Percentiles rank a stretch among this genome's conserved stretches.
These are phyloP conservation scores for Nerophis ophidion DNA, from an alignment of 2,113 vertebrate species.

Conservation along the genomic window DNA sequence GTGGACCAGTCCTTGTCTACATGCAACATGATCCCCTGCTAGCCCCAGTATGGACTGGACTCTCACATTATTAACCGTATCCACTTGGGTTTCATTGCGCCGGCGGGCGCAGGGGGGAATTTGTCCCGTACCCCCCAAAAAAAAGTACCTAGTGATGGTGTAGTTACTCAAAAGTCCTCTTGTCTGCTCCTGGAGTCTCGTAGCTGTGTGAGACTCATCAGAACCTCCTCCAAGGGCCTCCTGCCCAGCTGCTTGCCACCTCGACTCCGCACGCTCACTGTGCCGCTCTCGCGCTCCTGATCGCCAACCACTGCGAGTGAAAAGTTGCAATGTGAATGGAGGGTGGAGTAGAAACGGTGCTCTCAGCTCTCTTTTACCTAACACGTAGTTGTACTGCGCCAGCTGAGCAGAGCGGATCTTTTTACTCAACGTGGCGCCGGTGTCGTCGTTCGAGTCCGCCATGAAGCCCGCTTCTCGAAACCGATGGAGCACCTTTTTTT, in stretches of 20 bases:
- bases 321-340: constrained; percentile 5
- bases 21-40: too few relatives aligned
- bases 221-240: constrained; percentile 55
- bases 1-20: too few relatives aligned
- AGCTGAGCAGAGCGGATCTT: constrained; percentile 85
- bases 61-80: too few relatives aligned
- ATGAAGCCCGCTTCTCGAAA: constrained; percentile 74
- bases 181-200: constrained; percentile 68
- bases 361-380: constrained; percentile 69
- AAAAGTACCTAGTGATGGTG: too few relatives aligned
- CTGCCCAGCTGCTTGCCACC: constrained; percentile 71
- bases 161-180: constrained; percentile 42
- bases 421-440: constrained; percentile 77
- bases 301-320: constrained; percentile 75
- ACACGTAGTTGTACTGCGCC: constrained; percentile 86
- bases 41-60: too few relatives aligned
- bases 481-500: constrained; percentile 72
- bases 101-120: too few relatives aligned
- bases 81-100: too few relatives aligned
- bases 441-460: constrained; percentile 69
- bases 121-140: too few relatives aligned
- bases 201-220: constrained; percentile 69
- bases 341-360: background rate
- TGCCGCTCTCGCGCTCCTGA: constrained; percentile 67
- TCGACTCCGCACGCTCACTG: constrained; percentile 77